A percentile compares a stretch with the other conserved stretches of the same genome.
Conservation (phyloP, 2,888 invertebrate genomes). For the Sussaba pulchella region DNA sequence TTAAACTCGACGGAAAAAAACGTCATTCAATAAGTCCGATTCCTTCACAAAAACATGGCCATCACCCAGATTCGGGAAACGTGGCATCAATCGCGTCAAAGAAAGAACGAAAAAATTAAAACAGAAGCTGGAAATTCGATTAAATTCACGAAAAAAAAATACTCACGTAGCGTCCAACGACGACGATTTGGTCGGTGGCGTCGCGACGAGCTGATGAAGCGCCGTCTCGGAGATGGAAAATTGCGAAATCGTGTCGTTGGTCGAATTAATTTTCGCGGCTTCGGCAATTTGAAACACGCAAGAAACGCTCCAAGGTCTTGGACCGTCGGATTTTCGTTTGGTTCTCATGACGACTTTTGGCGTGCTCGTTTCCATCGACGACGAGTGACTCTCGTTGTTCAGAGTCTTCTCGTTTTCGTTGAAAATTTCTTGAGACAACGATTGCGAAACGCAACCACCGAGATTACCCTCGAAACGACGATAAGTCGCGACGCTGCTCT, state of each 20-base stretch:
- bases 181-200: slow-evolving; percentile 82
- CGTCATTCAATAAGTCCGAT: no score
- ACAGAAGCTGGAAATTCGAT: not conserved
- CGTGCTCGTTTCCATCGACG: slow-evolving; percentile 75
- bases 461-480: slow-evolving; percentile 83
- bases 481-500: slow-evolving; percentile 90
- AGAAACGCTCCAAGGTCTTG: slow-evolving; percentile 95
- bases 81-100: no score
- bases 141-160: slow-evolving; percentile 23
- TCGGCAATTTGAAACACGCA: slow-evolving; percentile 90
- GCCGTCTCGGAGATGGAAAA: slow-evolving; percentile 97
- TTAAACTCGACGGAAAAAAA: no score
- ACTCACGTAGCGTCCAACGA: slow-evolving; percentile 82
- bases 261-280: slow-evolving; percentile 73
- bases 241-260: slow-evolving; percentile 82
- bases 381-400: slow-evolving; percentile 74
- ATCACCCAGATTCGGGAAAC: no score
- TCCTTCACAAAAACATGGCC: no score
- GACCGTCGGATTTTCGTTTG: slow-evolving; percentile 86
- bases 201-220: slow-evolving; percentile 88
- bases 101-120: no score
- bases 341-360: slow-evolving; percentile 88
- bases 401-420: slow-evolving; percentile 80
- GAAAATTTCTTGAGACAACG: slow-evolving; percentile 82
- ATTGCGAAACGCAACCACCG: slow-evolving; percentile 76